Evolutionary conservation across 2,888 invertebrate species (phyloP).

Genomic region (Rhogogaster chlorosoma): DNA sequence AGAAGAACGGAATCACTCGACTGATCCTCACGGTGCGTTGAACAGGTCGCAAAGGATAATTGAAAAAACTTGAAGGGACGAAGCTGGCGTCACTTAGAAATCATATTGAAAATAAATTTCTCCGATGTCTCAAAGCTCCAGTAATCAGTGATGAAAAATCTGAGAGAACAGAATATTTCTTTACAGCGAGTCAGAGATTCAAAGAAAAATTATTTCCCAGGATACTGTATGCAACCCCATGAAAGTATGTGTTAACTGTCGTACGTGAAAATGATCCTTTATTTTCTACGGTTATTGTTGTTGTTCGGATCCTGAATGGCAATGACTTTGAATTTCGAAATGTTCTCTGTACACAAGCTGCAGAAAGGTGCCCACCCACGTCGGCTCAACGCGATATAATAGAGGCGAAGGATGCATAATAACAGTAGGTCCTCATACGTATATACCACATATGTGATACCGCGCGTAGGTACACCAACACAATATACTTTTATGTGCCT

Average conservation of each 20-base stretch:
- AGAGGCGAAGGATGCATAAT: constrained; percentile 40
- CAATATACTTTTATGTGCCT: background rate
- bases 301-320: background rate
- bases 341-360: constrained; percentile 1
- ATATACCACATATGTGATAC: background rate
- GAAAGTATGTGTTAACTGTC: background rate
- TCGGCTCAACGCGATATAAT: constrained; percentile 21
- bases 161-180: too few relatives aligned
- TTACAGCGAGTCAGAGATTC: too few relatives aligned
- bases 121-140: too few relatives aligned
- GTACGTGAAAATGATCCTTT: background rate
- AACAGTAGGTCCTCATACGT: constrained; percentile 36
- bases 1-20: background rate
- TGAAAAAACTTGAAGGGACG: too few relatives aligned
- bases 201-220: too few relatives aligned
- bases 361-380: constrained; percentile 44
- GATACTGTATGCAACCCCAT: too few relatives aligned
- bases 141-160: too few relatives aligned
- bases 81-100: too few relatives aligned
- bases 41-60: too few relatives aligned
- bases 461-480: background rate
- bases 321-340: background rate
- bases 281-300: background rate
- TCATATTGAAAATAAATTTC: background rate
- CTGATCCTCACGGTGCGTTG: background rate